A percentile compares a stretch with the other conserved stretches of the same genome.
These are phyloP conservation scores for Daphoenositta chrysoptera DNA, from an alignment of 2,113 vertebrate genomes.

Conservation along the genomic window DNA sequence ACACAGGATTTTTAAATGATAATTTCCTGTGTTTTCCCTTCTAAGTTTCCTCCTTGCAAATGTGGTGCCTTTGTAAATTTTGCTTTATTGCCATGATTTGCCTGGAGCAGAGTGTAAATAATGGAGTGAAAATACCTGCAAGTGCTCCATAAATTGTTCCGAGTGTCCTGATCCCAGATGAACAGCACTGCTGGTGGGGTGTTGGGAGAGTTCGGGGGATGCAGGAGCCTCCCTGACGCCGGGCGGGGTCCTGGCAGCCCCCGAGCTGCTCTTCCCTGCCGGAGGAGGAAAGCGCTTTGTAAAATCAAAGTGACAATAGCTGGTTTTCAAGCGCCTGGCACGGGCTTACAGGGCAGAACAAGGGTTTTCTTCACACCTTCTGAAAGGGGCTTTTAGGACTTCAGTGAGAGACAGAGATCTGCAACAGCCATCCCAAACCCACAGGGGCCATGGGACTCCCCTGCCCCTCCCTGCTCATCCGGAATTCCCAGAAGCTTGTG, in stretches of 20 bases:
- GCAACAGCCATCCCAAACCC: neutral
- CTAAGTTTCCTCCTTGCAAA: neutral
- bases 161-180: neutral
- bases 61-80: neutral
- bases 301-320: neutral
- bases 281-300: neutral
- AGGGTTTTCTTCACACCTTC: neutral
- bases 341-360: accelerated
- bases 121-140: neutral
- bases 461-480: neutral
- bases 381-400: neutral
- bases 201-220: neutral
- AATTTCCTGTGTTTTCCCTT: neutral
- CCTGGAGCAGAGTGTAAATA: neutral
- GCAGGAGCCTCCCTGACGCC: neutral
- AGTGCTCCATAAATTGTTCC: neutral
- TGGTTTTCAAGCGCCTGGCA: neutral
- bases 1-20: neutral
- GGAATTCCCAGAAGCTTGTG: neutral
- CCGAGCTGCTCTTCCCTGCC: neutral
- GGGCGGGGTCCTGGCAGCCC: too few species aligned
- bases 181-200: neutral
- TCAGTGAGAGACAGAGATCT: neutral
- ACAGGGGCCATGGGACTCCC: accelerated
- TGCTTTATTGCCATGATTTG: neutral